Evolutionary conservation across 1,140 invertebrate genomes (phyloP), one percentile per base, ranked within the genome.

Genomic region (Bombus picipes): DNA sequence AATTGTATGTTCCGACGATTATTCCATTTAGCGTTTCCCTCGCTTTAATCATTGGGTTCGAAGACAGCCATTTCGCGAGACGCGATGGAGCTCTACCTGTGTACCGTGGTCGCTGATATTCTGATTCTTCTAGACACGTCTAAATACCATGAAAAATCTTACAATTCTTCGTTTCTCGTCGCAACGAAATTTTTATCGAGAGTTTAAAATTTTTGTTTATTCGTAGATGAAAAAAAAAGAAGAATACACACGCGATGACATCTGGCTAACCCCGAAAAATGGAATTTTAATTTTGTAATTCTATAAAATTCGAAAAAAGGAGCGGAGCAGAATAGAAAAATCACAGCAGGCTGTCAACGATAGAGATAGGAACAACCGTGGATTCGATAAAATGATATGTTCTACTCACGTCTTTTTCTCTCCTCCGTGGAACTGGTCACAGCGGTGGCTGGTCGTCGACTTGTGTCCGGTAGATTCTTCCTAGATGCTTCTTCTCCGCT

Each of bases 361-460:
- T 2, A n/a, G 28, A 6, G 22, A 34, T 18, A 34, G 34, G 4
- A 25, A 39, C 18, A 41, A 65, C 8, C 9, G 43, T 15, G 12
- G 12, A 53, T 53, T 22, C 1, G 12, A 37, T 47, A 47, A 22
- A 28, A 32, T 13, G 65, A 32, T 53, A 68, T 5, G 66, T 43
- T 43, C 57, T 89, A 90, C 89, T 90, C 88, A 90, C 89, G 85
- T 90, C 43, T 90, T 89, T 74, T 57, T 90, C 78, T 84, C 76
- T 90, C 70, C 70, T 82, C 57, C 59, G 75, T 83, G n/a, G 81
- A 62, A 83, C 47, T 81, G 78, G 53, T 88, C 71, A 68, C 47
- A 79, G 59, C 53, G 62, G 76, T 43, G 62, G 66, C 57, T 86
- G 59, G 78, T 53, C 78, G 88, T 83, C 81, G 77, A 79, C 81